Percentiles rank a stretch among this genome's conserved stretches.
phyloP scores from a whole-genome alignment of 64 coral and sea anemone species.

The Montipora efflorescens region DNA sequence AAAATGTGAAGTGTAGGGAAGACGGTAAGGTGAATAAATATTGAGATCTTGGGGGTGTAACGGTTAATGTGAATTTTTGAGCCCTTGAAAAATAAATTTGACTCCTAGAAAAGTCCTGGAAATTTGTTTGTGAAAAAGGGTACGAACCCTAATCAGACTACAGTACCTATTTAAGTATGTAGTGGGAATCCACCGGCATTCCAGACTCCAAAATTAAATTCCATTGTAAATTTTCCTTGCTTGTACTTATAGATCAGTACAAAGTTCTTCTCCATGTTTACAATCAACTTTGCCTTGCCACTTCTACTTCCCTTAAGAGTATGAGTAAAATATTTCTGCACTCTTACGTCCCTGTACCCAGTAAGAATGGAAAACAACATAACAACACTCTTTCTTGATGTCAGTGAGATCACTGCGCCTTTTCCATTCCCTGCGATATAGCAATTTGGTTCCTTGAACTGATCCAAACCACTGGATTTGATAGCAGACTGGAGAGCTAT shows the following conservation, averaged over 20 bases:
- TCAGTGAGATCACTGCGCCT: conserved; percentile 16
- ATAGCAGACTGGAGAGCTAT: conserved; percentile 19
- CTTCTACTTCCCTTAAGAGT: background rate
- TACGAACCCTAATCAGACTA: background rate
- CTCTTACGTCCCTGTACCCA: conserved; percentile 10
- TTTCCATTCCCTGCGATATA: conserved; percentile 24
- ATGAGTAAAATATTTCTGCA: background rate
- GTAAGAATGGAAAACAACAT: conserved; percentile 29
- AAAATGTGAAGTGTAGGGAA: too few species aligned
- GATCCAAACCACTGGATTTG: background rate
- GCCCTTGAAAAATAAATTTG: too few species aligned
- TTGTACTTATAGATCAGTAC: too few species aligned
- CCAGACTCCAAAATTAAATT: background rate
- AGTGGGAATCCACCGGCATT: background rate
- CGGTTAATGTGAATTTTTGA: too few species aligned
- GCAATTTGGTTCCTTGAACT: conserved; percentile 48
- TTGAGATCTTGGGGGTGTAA: too few species aligned
- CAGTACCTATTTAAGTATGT: background rate
- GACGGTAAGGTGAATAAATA: too few species aligned
- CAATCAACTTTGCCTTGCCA: background rate
- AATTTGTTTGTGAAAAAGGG: too few species aligned
- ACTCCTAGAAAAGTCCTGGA: background rate
- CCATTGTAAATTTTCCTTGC: too few species aligned
- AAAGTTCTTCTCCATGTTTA: too few species aligned
- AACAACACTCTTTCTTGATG: conserved; percentile 13